phyloP scores from a whole-genome alignment of 2,113 vertebrate genomes.

The Embiotoca jacksoni region DNA sequence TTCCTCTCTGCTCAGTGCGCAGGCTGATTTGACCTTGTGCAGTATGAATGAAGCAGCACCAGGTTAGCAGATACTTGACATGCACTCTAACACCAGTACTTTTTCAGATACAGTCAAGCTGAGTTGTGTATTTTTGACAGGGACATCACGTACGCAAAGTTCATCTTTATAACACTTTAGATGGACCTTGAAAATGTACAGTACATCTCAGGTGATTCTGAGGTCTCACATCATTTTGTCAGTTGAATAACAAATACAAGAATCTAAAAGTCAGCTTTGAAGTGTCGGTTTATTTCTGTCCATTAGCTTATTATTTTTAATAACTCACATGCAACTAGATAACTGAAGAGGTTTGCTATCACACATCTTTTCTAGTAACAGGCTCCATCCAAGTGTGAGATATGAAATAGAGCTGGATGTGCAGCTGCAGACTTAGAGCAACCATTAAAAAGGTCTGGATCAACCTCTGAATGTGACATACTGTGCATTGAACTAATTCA shows the following conservation, averaged over 20 bases:
- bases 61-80: constrained; percentile 50
- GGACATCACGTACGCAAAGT: constrained; percentile 17
- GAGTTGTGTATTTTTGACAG: constrained; percentile 18
- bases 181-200: constrained; percentile 2
- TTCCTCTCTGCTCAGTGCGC: constrained; percentile 33
- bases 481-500: constrained; percentile 38
- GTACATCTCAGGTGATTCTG: background rate
- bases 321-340: constrained; percentile 23
- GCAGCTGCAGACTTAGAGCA: background rate
- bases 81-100: constrained; percentile 25
- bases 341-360: constrained; percentile 14
- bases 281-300: constrained; percentile 18
- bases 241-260: constrained; percentile 4
- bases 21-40: constrained; percentile 52
- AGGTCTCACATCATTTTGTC: background rate
- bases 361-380: constrained; percentile 23
- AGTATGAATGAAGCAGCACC: constrained; percentile 22
- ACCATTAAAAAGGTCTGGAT: constrained; percentile 15
- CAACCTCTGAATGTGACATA: background rate
- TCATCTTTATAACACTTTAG: constrained; percentile 1
- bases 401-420: background rate
- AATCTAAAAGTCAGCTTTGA: constrained; percentile 17
- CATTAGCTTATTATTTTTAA: constrained; percentile 17
- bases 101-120: constrained; percentile 27
- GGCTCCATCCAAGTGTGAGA: constrained; percentile 22